Evolutionary conservation across 2,888 invertebrate species (phyloP).

Genomic region (Phorcus lineatus): DNA sequence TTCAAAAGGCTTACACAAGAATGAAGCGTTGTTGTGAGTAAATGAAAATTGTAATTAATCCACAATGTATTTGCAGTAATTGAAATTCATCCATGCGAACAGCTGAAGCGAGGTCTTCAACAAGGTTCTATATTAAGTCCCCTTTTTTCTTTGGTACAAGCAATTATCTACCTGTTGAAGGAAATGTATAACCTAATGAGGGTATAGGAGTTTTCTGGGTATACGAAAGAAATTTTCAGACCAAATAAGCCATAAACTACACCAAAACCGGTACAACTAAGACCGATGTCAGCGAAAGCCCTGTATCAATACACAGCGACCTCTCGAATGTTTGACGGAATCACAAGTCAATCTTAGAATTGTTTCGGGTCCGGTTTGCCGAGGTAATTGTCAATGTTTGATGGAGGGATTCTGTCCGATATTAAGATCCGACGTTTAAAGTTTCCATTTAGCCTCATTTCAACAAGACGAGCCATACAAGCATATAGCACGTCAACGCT

Average conservation of each 20-base stretch:
- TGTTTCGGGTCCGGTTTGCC: background rate
- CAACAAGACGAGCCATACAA: background rate
- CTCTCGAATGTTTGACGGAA: slow-evolving; percentile 18
- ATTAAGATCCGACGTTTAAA: slow-evolving; percentile 8
- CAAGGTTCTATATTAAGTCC: too few relatives aligned
- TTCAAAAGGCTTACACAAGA: too few relatives aligned
- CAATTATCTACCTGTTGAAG: too few relatives aligned
- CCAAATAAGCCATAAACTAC: background rate
- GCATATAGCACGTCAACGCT: background rate
- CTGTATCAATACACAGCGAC: background rate
- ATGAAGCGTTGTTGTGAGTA: too few relatives aligned
- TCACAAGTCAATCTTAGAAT: slow-evolving; percentile 24
- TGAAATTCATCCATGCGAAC: too few relatives aligned
- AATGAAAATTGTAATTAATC: too few relatives aligned
- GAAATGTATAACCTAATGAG: background rate
- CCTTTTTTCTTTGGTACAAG: too few relatives aligned
- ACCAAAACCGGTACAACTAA: background rate
- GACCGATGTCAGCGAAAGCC: background rate
- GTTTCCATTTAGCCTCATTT: background rate
- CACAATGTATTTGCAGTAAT: too few relatives aligned
- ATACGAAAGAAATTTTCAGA: background rate
- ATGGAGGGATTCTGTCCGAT: slow-evolving; percentile 13
- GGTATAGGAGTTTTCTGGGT: background rate
- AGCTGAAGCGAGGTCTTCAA: too few relatives aligned
- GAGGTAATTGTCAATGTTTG: slow-evolving; percentile 24